Conservation (phyloP, 2,113 vertebrate species). For the Anguilla rostrata region DNA sequence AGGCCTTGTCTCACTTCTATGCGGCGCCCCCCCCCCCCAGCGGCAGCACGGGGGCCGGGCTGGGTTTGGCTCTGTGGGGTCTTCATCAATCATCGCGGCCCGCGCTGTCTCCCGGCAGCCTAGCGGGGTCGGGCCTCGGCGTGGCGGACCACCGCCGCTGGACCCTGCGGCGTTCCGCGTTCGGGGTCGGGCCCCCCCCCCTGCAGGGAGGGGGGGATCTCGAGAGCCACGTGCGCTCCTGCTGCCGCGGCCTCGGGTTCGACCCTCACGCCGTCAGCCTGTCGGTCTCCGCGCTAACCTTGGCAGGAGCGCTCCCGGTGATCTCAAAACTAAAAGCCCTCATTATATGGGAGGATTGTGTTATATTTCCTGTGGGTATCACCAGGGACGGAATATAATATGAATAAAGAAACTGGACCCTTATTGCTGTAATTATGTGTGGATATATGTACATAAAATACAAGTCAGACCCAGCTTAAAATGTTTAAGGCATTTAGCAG, state of each 20-base stretch:
- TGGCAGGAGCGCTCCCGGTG: background rate
- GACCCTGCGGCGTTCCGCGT: background rate
- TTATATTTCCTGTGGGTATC: background rate
- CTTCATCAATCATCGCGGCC: slow-evolving; percentile 25
- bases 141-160: background rate
- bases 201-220: background rate
- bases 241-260: background rate
- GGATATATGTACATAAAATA: background rate
- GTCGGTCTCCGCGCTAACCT: background rate
- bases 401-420: background rate
- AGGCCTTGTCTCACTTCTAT: background rate
- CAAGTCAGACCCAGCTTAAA: background rate
- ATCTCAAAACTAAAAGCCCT: background rate
- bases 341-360: background rate
- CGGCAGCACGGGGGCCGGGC: background rate
- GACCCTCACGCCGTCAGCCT: background rate
- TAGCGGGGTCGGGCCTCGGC: background rate
- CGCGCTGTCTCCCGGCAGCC: background rate
- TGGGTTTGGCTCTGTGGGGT: background rate
- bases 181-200: background rate
- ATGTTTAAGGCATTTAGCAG: background rate
- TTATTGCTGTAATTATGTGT: background rate
- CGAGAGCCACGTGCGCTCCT: background rate
- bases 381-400: background rate
- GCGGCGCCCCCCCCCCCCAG: background rate